Evolutionary conservation across 2,888 invertebrate species (phyloP), one percentile per base, ranked within the genome.

Genomic region (Eudemis profundana): DNA sequence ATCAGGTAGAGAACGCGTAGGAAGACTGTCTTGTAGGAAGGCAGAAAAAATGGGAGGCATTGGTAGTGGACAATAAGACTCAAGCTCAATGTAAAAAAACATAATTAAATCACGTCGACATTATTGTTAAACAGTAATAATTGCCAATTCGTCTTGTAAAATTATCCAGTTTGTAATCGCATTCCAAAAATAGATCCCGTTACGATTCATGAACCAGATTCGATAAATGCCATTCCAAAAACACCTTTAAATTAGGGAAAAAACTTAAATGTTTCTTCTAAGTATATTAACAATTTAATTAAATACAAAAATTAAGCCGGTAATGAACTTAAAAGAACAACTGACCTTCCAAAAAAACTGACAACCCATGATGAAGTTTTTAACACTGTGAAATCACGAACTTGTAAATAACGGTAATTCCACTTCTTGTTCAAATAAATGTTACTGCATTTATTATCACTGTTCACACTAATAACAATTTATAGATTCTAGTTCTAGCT

Each of bases 311-410:
- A n/a, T 36, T 36, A 38, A 51, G 46, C 64, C 59, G 50, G 51
- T 59, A 65, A 29, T 8, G 8, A 44, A 27, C 8, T 27, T 17
- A 61, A 3, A 8, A 42, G 3, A 66, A 40, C 2, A 17, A 60
- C 73, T 67, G 74, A 83, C 83, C 74, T 77, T 76, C 74, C 74
- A 80, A 73, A 74, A 71, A 64, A 74, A 53, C 66, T 71, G 69
- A 54, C 67, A 71, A 68, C 75, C 72, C 83, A 83, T 83, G 68
- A 65, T 71, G 42, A 44, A 21, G 36, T 38, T 47, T 65, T 29
- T 36, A 17, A 12, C 19, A 5, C 29, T 15, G 19, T 1, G 15
- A 15, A 38, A n/a, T 15, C 46, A 38, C 15, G 14, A 44, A 51
- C 36, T 36, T 44, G 36, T 36, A n/a, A 21, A 36, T 54, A 21